Percentiles rank a stretch among this genome's conserved stretches.
Evolutionary conservation across 2,113 vertebrate species (phyloP).

Genomic region (Lycaon pictus): DNA sequence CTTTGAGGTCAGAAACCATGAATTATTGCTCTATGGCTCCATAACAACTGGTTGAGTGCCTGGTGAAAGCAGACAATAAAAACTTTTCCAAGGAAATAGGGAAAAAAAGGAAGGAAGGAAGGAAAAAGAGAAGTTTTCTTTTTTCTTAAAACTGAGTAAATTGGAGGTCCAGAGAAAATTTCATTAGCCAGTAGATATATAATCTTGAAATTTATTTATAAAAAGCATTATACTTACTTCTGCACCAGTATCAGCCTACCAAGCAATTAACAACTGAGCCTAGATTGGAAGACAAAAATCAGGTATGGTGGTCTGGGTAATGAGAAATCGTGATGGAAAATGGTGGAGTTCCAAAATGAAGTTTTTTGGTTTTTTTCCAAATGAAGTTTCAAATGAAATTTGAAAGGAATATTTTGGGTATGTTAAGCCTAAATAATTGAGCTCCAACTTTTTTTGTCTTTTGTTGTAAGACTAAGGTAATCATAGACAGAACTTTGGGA

Average conservation of each 20-base stretch:
- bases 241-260: background rate
- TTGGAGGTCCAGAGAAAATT: background rate
- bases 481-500: background rate
- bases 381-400: background rate
- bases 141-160: background rate
- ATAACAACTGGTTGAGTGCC: background rate
- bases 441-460: background rate
- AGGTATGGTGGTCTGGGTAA: background rate
- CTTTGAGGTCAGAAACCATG: background rate
- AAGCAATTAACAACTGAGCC: background rate
- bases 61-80: background rate
- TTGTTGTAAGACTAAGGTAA: background rate
- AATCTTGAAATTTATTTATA: background rate
- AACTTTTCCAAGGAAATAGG: background rate
- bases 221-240: background rate
- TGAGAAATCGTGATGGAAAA: background rate
- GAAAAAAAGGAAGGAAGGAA: background rate
- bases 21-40: background rate
- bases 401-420: background rate
- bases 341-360: background rate
- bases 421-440: background rate
- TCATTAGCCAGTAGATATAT: background rate
- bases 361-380: background rate
- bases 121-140: background rate
- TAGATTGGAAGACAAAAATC: background rate